Base-by-base conservation (phyloP, 2,888 invertebrate genomes). In the Zhuqinia jingwanae region DNA sequence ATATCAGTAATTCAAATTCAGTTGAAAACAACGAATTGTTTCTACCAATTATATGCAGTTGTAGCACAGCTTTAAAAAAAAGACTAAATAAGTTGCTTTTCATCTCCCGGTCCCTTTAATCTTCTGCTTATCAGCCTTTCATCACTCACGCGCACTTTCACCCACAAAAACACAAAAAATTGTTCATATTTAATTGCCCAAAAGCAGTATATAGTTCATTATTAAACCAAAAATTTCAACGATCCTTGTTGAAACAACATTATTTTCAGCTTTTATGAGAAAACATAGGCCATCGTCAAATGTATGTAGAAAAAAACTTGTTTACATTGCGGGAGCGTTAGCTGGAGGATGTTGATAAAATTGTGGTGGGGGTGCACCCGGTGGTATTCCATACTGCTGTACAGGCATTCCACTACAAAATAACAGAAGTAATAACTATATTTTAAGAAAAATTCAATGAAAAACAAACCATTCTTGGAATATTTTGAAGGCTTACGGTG, bases 351-450 rank as follows among this genome's bases (percentile, higher is more conserved):
- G 85, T 3, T 73, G 53, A 60, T 88, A 86, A 47, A 81, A 85
- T 50, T 86, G 86, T 17, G 36, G 76, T n/a, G 27, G 2, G 56
- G 58, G 36, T n/a, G 65, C 36, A 17, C 65, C 65, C 1, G 84
- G 53, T 20, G 81, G 68, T 11, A 78, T 63, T 30, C 82, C 85
- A 82, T 82, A 88, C 27, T 88, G 88, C 58, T 86, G 88, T 36
- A 58, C 73, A 25, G 85, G 73, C 60, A 85, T 63, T 42, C 85
- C 85, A 15, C 85, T 85, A 25, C 2, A 75, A 75, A 60, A 50
- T 36, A 27, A 76, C 0, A 25, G 11, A 25, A 58, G n/a, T 8
- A 22, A 11, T 58, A 22, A 25, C 10, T 3, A 68, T 22, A 27
- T 36, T n/a, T 13, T 42, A 20, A 17, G n/a, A 36, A 36, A 76